These are phyloP conservation scores for Enteromius radiatus DNA, from an alignment of 2,797 vertebrate genomes.

Conservation along the genomic window DNA sequence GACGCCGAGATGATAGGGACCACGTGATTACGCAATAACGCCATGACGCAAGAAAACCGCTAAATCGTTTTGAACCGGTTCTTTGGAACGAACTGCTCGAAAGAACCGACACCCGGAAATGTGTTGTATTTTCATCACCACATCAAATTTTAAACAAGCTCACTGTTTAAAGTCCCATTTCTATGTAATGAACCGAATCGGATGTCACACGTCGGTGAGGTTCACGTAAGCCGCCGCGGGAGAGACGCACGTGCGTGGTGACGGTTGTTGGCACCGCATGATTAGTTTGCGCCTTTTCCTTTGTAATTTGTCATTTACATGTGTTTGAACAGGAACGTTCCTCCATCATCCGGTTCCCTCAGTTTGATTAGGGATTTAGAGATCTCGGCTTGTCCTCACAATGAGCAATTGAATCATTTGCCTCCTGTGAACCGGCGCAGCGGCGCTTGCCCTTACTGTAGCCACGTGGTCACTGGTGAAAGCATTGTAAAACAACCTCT, in stretches of 20 bases:
- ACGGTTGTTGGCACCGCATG: neutral
- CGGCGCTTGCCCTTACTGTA: neutral
- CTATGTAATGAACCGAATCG: constrained; percentile 21
- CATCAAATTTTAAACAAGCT: neutral
- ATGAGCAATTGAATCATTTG: neutral
- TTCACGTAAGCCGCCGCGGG: neutral
- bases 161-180: neutral
- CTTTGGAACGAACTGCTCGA: neutral
- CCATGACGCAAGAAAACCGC: constrained; percentile 13
- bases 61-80: constrained; percentile 3
- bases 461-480: constrained; percentile 2
- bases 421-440: neutral
- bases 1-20: neutral
- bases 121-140: neutral
- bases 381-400: neutral
- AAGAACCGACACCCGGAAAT: constrained; percentile 8
- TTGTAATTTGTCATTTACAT: constrained; percentile 8
- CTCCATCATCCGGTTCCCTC: neutral
- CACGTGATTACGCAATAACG: constrained; percentile 18
- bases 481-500: neutral
- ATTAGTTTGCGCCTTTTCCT: neutral
- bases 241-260: neutral
- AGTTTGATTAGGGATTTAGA: constrained; percentile 10
- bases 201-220: constrained; percentile 24
- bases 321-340: neutral